Conservation (phyloP, 2,113 vertebrate species). For the Podarcis muralis region DNA sequence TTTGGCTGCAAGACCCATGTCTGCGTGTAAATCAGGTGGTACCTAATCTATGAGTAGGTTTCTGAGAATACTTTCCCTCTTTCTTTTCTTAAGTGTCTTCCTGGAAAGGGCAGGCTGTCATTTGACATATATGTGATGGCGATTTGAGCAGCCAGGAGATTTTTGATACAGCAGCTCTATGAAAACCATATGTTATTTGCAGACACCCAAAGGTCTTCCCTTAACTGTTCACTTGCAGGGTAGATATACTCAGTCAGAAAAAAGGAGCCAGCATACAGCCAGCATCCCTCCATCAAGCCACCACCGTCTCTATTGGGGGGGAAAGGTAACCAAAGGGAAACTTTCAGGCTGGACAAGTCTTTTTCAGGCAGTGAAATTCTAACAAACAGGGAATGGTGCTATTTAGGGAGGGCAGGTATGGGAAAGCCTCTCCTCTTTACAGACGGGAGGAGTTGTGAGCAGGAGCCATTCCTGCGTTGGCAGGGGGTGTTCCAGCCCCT, state of each 20-base stretch:
- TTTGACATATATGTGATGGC: slow-evolving; percentile 40
- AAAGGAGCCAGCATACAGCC: slow-evolving; percentile 37
- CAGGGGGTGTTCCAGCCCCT: too few species aligned
- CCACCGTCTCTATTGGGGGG: neutral
- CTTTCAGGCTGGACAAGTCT: neutral
- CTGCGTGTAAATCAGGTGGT: neutral
- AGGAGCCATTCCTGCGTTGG: too few species aligned
- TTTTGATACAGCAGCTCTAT: slow-evolving; percentile 39
- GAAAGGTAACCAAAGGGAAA: slow-evolving; percentile 11
- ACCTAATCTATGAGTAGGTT: neutral
- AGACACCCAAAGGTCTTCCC: slow-evolving; percentile 43
- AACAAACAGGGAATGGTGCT: neutral
- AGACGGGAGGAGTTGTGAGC: too few species aligned
- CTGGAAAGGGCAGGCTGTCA: slow-evolving; percentile 41
- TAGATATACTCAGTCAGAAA: slow-evolving; percentile 57
- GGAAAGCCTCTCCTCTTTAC: too few species aligned
- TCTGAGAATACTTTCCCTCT: neutral
- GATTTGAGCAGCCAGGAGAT: slow-evolving; percentile 23
- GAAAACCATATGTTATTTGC: slow-evolving; percentile 60
- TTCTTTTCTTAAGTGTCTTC: slow-evolving; percentile 35
- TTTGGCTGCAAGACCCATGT: too few species aligned
- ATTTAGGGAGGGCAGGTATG: neutral
- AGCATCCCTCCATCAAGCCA: slow-evolving; percentile 31
- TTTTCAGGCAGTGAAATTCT: slow-evolving; percentile 1
- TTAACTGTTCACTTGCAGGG: slow-evolving; percentile 63